Base-by-base conservation (phyloP, 92 coral and sea anemone genomes). In the Porites cylindrica region DNA sequence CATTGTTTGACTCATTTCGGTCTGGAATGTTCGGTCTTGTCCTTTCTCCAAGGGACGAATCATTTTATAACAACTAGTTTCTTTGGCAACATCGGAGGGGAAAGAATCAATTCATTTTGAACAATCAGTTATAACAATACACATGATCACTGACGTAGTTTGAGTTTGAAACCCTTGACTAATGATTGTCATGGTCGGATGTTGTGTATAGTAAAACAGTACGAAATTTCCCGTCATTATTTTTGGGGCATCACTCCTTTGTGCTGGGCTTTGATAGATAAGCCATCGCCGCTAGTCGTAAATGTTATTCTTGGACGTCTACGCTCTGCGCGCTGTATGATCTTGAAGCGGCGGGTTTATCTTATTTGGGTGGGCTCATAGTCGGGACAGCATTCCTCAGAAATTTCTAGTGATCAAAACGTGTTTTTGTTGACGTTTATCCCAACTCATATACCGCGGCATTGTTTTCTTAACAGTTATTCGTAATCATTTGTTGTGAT, bases 391-490 rank as follows among this genome's bases (percentile, higher is more conserved):
- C 89, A 79, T 85, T 69, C 80, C 65, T n/a, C 47, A 10, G 18
- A 67, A 79, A 77, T 70, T 21, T 56, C 78, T 77, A 78, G 89
- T 43, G 63, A 67, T 8, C n/a, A 51, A 7, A 24, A 13, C 51
- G 53, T 53, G 26, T 52, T 80, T 83, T 81, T 50, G 80, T 66
- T 65, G 20, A 4, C 50, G 32, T 50, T 53, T 72, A 24, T 73
- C 81, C 61, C 65, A 21, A 24, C 58, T 10, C 7, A 16, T 62
- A 69, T 81, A 81, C 76, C 47, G 65, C 10, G 66, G 20, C 66
- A 81, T 67, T 81, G 85, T 81, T 81, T 81, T 53, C 85, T 50
- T 81, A 52, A 61, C 68, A 81, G 68, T 72, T 69, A 53, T 53
- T 52, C 58, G 67, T 52, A 58, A 81, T 76, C 76, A 81, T 16